These are phyloP conservation scores for Malurus elegans DNA, from an alignment of 2,113 vertebrate species.

Conservation along the genomic window DNA sequence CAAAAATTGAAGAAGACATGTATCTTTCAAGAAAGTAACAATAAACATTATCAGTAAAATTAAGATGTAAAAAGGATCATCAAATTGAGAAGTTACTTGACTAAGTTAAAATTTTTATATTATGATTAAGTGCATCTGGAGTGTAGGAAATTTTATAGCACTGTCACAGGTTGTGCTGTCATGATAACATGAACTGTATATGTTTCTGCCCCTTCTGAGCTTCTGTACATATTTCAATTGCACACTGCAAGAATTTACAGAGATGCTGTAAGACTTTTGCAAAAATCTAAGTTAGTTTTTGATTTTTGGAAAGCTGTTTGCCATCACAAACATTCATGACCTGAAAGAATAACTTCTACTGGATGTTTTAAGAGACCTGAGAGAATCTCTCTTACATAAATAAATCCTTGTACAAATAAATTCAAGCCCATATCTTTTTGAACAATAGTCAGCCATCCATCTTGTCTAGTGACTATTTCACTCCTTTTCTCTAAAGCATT, in stretches of 20 bases:
- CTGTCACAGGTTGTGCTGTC: not conserved
- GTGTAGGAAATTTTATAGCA: not conserved
- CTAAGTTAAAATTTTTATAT: not conserved
- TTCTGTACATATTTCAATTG: not conserved
- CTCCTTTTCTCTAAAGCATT: not conserved
- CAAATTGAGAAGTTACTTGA: not conserved
- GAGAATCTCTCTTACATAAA: not conserved
- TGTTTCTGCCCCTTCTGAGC: not conserved
- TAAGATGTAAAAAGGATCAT: not conserved
- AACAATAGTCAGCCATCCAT: not conserved
- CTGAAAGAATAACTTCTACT: not conserved
- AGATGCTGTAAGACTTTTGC: not conserved
- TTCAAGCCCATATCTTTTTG: not conserved
- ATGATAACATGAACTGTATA: rapidly evolving
- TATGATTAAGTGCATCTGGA: not conserved
- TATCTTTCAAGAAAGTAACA: not conserved
- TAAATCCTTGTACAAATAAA: not conserved
- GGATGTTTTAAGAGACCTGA: not conserved
- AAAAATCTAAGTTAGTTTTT: not conserved
- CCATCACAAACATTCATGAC: not conserved
- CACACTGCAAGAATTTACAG: not conserved
- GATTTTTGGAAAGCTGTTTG: not conserved
- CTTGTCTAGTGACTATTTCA: not conserved
- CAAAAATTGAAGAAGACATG: not conserved
- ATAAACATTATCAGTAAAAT: not conserved